Evolutionary conservation across 2,113 vertebrate species (phyloP), one percentile per base, ranked within the genome.

Genomic region (Neotragus pygmaeus): DNA sequence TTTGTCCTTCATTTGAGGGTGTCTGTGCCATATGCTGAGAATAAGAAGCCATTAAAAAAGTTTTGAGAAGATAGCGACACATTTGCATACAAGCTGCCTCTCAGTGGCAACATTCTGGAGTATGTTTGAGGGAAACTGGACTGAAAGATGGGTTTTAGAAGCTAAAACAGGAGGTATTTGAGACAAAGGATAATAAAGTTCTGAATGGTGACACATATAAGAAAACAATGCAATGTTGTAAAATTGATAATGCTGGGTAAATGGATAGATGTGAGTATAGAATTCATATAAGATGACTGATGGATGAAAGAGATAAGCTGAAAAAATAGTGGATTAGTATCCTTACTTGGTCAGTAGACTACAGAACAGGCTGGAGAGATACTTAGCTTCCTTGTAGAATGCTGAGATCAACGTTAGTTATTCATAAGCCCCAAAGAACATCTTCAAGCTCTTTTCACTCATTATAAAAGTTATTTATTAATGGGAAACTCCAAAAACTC

Each of bases 401-500:
- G n/a, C 60, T 49, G 47, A 95, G 77, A 88, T 51, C 45, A 45
- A 27, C 6, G 73, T 82, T 75, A 58, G 33, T 89, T 97, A 91
- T 90, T 91, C 94, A 36, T 78, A 81, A 86, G 64, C 9, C 25
- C 78, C 16, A 70, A 3, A 49, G 13, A 21, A 15, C 12, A 82
- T 88, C 73, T 49, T 90, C 28, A 97, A 95, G 9, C 7, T 21
- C 36, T 70, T 95, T 90, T 39, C 58, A 96, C 90, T 88, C 82
- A 90, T 93, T 90, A 89, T 86, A 66, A 70, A 93, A 95, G 70
- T 90, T 16, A 62, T 85, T 96, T 93, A 36, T 84, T 96, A 84
- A 77, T 53, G 45, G 96, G 85, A 96, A 62, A 78, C 51, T 85
- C 47, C 6, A 73, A 83, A 83, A 78, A 36, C 78, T 43, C 25